Percentiles rank a stretch among this genome's conserved stretches.
Evolutionary conservation across 1,140 invertebrate genomes (phyloP).

Genomic region (Leptinotarsa lineolata): DNA sequence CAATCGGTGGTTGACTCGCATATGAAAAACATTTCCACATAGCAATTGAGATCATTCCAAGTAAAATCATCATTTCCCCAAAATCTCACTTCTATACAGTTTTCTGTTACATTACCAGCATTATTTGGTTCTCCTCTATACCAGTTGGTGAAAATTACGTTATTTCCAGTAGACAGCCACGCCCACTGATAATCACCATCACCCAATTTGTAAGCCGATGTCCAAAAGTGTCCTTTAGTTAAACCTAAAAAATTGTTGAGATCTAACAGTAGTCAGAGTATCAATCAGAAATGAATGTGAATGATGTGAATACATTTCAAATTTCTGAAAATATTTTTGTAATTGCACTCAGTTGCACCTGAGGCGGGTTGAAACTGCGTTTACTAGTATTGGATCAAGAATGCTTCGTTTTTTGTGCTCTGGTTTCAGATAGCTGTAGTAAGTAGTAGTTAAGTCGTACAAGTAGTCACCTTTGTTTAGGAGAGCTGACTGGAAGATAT

Average conservation of each 20-base stretch:
- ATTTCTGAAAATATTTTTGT: too few relatives aligned
- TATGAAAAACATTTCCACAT: background rate
- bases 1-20: conserved; percentile 13
- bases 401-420: background rate
- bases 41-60: conserved; percentile 14
- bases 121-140: background rate
- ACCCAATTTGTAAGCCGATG: conserved; percentile 2
- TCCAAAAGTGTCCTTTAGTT: background rate
- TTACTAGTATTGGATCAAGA: background rate
- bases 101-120: background rate
- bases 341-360: too few relatives aligned
- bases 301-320: too few relatives aligned
- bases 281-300: too few relatives aligned
- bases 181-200: background rate
- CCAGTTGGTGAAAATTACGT: conserved; percentile 13
- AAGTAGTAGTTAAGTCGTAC: too few relatives aligned
- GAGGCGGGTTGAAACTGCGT: too few relatives aligned
- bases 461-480: too few relatives aligned
- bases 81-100: background rate
- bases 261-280: too few relatives aligned
- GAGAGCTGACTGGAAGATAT: too few relatives aligned
- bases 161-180: conserved; percentile 13
- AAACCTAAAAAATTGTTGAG: conserved; percentile 13
- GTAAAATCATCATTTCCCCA: conserved; percentile 7
- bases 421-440: background rate